Evolutionary conservation across 2,113 vertebrate genomes (phyloP).

Genomic region (Mellivora capensis): DNA sequence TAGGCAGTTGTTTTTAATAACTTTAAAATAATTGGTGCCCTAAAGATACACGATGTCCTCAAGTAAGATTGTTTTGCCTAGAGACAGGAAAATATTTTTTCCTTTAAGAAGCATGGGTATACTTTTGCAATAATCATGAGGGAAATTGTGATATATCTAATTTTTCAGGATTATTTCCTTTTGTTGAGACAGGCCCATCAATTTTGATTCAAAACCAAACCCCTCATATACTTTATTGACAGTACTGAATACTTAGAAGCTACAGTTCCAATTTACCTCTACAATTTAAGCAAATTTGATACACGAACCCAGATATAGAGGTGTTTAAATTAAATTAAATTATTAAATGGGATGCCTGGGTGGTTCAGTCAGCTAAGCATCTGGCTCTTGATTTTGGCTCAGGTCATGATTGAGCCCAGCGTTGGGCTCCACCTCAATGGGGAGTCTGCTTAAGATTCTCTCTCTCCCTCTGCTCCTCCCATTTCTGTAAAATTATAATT

Average conservation of each 20-base stretch:
- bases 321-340: neutral
- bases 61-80: neutral
- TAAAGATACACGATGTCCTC: neutral
- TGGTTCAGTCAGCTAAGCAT: neutral
- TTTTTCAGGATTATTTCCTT: slow-evolving; percentile 32
- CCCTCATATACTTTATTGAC: neutral
- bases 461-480: neutral
- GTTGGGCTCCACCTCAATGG: neutral
- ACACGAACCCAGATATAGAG: neutral
- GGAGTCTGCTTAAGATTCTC: neutral
- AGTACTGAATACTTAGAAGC: neutral
- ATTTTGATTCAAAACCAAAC: neutral
- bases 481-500: neutral
- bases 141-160: neutral
- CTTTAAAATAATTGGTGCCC: neutral
- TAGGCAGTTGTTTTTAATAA: neutral
- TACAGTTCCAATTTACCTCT: neutral
- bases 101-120: neutral
- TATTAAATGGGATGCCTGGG: neutral
- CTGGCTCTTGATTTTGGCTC: neutral
- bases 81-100: slow-evolving; percentile 12
- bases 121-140: neutral
- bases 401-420: neutral
- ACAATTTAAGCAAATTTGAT: neutral
- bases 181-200: neutral